Base-by-base conservation (phyloP, 2,888 invertebrate genomes). In the Erebia ligea region DNA sequence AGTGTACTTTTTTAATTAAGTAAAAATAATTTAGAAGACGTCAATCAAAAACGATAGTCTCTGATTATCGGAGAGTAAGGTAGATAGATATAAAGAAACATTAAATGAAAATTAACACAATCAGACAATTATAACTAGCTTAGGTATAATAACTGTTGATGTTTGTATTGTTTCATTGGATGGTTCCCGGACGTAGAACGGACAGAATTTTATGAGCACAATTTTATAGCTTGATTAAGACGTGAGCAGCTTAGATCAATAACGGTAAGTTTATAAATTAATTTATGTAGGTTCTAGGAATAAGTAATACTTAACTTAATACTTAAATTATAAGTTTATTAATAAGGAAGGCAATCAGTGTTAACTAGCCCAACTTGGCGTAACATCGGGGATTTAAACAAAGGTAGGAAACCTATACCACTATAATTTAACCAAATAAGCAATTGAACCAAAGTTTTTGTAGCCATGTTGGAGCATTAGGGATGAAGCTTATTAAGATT, bases 21-120 rank as follows among this genome's bases (percentile, higher is more conserved):
- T 64, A 64, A 54, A 4, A 42, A 65, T 56, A 65, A 63, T 54
- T 56, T 65, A 56, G 65, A 65, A 65, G 54, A 65, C 56, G 64
- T 64, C 64, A 64, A 64, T 64, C 64, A 64, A 52, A 64, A 54
- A 64, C 52, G 3, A 54, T 11, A 40, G 5, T 34, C 13, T 10
- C 42, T 54, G n/a, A 54, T 1, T 54, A 34, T 11, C 56, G 19
- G 40, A 54, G 42, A 19, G 21, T 34, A 3, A 64, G 17, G 56
- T 19, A 19, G 65, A 56, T 19, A 19, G 65, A 56, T 56, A 8
- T 65, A 65, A 11, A 65, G 40, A 42, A 42, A 19, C n/a, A 40
- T 65, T 56, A 42, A 56, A 65, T 40, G 56, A 65, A 54, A 63
- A 50, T 15, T 57, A 25, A 13, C 4, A 48, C 61, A 62, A 57